Conservation (phyloP, 2,797 vertebrate species). For the Schizopygopsis pylzovi region DNA sequence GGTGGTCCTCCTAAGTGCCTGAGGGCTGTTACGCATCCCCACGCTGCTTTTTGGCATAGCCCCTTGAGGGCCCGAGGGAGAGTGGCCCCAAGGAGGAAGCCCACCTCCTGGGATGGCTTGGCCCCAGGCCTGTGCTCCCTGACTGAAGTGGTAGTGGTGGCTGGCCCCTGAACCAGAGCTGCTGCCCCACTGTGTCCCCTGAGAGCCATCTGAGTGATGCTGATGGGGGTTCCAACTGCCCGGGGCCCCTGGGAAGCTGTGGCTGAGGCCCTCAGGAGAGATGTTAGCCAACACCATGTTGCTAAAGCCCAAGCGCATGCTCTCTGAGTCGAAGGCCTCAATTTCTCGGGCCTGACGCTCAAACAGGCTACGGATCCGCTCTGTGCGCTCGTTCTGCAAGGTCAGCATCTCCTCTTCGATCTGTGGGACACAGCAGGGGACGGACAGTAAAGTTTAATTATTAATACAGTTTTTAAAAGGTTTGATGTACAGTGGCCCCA, state of each 20-base stretch:
- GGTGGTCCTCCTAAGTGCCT: slow-evolving; percentile 95
- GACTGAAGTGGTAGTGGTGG: slow-evolving; percentile 87
- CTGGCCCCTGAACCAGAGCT: slow-evolving; percentile 63
- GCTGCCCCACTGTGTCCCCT: slow-evolving; percentile 89
- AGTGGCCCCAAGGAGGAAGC: slow-evolving; percentile 91
- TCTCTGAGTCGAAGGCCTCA: slow-evolving; percentile 99
- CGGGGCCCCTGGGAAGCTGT: slow-evolving; percentile 94
- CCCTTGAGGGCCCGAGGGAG: slow-evolving; percentile 83
- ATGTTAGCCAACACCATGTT: slow-evolving; percentile 98
- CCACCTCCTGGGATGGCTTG: slow-evolving; percentile 87
- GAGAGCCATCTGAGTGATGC: slow-evolving; percentile 81
- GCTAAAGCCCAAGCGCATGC: slow-evolving; percentile 99
- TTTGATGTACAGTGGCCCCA: not conserved
- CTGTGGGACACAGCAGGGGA: slow-evolving; percentile 68
- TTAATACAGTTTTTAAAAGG: not conserved
- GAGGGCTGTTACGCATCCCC: slow-evolving; percentile 95
- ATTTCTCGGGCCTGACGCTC: slow-evolving; percentile 98
- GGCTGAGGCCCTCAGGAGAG: slow-evolving; percentile 94
- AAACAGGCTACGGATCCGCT: slow-evolving; percentile 94
- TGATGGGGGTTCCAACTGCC: slow-evolving; percentile 91
- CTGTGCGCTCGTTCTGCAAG: slow-evolving; percentile 92
- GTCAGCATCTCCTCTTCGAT: slow-evolving; percentile 99
- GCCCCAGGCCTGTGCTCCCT: slow-evolving; percentile 89
- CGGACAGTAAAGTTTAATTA: not conserved
- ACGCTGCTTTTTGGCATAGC: slow-evolving; percentile 88